These are phyloP conservation scores for Girardinus metallicus DNA, from an alignment of 2,797 vertebrate species.

Conservation along the genomic window DNA sequence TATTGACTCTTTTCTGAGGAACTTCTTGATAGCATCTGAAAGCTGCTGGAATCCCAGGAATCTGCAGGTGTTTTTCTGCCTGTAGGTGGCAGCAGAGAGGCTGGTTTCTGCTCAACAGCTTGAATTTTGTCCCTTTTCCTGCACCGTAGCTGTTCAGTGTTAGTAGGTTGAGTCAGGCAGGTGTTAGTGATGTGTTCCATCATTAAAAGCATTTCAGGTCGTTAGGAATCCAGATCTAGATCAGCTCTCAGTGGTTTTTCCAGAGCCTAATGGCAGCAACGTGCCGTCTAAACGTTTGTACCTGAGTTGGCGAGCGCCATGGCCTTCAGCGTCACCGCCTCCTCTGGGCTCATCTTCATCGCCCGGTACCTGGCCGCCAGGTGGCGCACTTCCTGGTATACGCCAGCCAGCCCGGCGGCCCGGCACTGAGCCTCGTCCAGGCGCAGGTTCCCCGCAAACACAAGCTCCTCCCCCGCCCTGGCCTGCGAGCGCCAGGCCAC, in stretches of 20 bases:
- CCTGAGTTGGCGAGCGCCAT: slow-evolving; percentile 79
- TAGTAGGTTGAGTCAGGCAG: not conserved
- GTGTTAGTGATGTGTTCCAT: too few relatives aligned
- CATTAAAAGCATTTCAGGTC: too few relatives aligned
- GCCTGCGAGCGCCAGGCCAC: slow-evolving; percentile 76
- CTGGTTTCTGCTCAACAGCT: not conserved
- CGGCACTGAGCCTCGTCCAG: slow-evolving; percentile 68
- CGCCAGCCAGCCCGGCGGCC: slow-evolving; percentile 62
- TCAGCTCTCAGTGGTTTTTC: too few relatives aligned
- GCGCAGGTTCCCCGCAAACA: slow-evolving; percentile 73
- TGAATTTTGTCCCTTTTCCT: not conserved
- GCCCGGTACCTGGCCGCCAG: slow-evolving; percentile 69
- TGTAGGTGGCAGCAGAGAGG: not conserved
- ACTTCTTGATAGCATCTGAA: too few relatives aligned
- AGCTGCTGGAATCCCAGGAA: not conserved
- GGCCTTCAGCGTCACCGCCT: slow-evolving; percentile 75
- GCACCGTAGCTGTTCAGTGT: not conserved
- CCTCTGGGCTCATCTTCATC: slow-evolving; percentile 74
- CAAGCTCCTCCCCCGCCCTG: slow-evolving; percentile 56
- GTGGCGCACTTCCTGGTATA: slow-evolving; percentile 71
- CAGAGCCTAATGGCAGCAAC: not conserved
- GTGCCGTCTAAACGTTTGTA: slow-evolving; percentile 19
- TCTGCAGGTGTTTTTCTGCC: not conserved
- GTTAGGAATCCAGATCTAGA: too few relatives aligned
- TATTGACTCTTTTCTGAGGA: too few relatives aligned